phyloP scores from a whole-genome alignment of 1,140 invertebrate species.

The Caenorhabditis remanei region DNA sequence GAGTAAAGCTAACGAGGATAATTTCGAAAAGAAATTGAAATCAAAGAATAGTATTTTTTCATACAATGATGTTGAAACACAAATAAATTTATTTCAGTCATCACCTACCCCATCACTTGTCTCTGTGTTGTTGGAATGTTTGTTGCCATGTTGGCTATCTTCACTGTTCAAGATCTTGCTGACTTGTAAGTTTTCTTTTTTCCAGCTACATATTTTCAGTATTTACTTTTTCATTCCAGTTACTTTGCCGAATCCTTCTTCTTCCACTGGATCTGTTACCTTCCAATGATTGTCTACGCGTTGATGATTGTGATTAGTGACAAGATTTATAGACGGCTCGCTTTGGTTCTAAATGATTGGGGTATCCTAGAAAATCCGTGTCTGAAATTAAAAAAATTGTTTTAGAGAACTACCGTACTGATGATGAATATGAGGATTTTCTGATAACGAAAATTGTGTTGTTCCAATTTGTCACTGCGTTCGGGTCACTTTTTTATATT shows the following conservation, averaged over 20 bases:
- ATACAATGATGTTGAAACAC: too few species aligned
- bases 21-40: too few species aligned
- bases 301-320: constrained; percentile 90
- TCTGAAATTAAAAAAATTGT: too few species aligned
- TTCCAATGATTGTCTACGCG: constrained; percentile 90
- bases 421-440: constrained; percentile 95
- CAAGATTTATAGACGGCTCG: constrained; percentile 91
- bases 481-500: constrained; percentile 97
- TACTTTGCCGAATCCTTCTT: constrained; percentile 67
- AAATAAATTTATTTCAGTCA: constrained; percentile 78
- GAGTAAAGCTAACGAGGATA: too few species aligned
- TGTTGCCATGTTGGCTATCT: constrained; percentile 87
- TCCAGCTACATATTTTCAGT: too few species aligned
- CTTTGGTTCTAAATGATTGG: constrained; percentile 92
- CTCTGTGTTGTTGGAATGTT: constrained; percentile 87
- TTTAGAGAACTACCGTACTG: constrained; percentile 90
- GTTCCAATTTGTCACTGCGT: constrained; percentile 98
- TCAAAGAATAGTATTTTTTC: too few species aligned
- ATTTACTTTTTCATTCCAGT: constrained; percentile 65
- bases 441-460: constrained; percentile 87
- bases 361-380: too few species aligned
- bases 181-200: constrained; percentile 67
- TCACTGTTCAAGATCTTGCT: constrained; percentile 84
- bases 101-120: constrained; percentile 88
- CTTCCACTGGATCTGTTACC: constrained; percentile 82